A percentile compares a stretch with the other conserved stretches of the same genome.
Conservation (phyloP, 1,140 invertebrate genomes). For the Trachelipus rathkii region DNA sequence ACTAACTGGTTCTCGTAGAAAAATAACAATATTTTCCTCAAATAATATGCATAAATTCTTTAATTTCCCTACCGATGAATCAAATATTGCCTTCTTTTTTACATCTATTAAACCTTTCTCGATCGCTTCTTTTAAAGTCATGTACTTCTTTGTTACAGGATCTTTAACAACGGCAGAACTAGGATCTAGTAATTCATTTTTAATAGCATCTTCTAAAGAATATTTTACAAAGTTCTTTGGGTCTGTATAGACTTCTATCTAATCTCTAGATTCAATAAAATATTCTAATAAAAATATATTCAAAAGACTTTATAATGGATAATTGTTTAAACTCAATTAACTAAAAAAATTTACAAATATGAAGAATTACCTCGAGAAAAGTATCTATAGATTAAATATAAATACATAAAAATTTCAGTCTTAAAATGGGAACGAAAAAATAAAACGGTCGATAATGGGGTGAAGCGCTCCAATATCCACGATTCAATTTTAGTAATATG, state of each 20-base stretch:
- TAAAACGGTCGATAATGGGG: no score
- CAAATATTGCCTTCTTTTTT: slow-evolving; percentile 62
- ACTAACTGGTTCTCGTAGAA: slow-evolving; percentile 64
- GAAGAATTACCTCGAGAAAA: no score
- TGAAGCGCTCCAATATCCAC: no score
- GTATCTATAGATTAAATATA: no score
- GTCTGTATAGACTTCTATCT: slow-evolving; percentile 52
- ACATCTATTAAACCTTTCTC: slow-evolving; percentile 66
- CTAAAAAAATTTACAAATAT: no score
- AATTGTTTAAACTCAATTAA: no score
- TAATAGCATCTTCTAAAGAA: slow-evolving; percentile 72
- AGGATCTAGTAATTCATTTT: slow-evolving; percentile 69
- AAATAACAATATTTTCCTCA: slow-evolving; percentile 67
- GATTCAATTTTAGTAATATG: no score
- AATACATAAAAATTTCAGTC: no score
- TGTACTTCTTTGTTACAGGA: slow-evolving; percentile 67
- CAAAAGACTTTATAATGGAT: no score
- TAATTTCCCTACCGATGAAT: slow-evolving; percentile 61
- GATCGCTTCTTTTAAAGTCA: slow-evolving; percentile 66
- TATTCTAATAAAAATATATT: no score
- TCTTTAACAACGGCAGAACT: slow-evolving; percentile 71
- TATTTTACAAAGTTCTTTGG: slow-evolving; percentile 60
- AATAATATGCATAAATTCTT: slow-evolving; percentile 67
- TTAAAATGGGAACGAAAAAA: no score
- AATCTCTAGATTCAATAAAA: no score